Evolutionary conservation across 2,797 vertebrate species (phyloP).

Genomic region (Sciurus carolinensis): DNA sequence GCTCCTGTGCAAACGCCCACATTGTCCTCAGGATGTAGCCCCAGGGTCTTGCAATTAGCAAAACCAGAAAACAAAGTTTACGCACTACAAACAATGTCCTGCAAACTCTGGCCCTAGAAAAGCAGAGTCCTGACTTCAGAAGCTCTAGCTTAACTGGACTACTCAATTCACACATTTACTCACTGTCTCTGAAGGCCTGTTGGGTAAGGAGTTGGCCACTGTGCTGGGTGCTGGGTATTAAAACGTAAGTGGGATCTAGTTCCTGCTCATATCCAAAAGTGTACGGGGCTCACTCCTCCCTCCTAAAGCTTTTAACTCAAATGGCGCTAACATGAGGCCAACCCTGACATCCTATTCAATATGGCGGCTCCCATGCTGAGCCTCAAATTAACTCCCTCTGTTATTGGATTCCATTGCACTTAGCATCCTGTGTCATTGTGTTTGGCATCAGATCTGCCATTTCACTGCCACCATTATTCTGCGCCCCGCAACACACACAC

Average conservation of each 20-base stretch:
- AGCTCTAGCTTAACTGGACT: background rate
- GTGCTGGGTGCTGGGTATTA: background rate
- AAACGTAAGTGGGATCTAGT: background rate
- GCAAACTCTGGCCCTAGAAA: background rate
- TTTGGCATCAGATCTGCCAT: too few relatives aligned
- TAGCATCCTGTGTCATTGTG: background rate
- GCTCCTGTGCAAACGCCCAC: conserved; percentile 62
- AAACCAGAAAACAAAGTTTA: conserved; percentile 62
- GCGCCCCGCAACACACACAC: too few relatives aligned
- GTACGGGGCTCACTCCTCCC: fast-evolving
- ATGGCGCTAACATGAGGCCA: background rate
- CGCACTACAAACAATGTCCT: conserved; percentile 54
- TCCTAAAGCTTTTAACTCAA: background rate
- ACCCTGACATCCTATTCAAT: background rate
- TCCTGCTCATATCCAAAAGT: background rate
- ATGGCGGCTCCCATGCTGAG: background rate
- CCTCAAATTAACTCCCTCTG: fast-evolving
- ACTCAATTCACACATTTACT: background rate
- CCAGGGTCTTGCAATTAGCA: conserved; percentile 4
- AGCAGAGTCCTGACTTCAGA: background rate
- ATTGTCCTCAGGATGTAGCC: conserved; percentile 64
- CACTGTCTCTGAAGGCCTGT: background rate
- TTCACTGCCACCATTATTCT: too few relatives aligned
- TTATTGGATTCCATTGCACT: background rate
- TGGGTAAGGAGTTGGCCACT: too few relatives aligned